Evolutionary conservation across 2,888 invertebrate genomes (phyloP), one percentile per base, ranked within the genome.

Genomic region (Autographa gamma): DNA sequence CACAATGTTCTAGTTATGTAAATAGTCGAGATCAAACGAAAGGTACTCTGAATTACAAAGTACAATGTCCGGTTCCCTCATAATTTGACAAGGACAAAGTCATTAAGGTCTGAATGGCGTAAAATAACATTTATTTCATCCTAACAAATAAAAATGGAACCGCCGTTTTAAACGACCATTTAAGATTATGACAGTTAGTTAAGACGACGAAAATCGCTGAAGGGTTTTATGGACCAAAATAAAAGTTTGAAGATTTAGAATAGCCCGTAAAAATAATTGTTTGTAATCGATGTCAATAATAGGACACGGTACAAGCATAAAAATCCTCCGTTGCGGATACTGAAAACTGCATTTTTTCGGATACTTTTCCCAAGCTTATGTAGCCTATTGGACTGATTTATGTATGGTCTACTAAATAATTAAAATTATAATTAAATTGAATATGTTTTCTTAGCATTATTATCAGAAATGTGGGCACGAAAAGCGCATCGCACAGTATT

Each of bases 11-110:
- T 16, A 67, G 63, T 63, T 73, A 77, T 59, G 67, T 11, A 25
- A 62, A 73, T 48, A 76, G 61, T 59, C 59, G 19, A 54, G 52
- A 25, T 54, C 34, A 8, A 67, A 66, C 66, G 13, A 67, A 73
- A 67, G 34, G 59, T 41, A 64, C 13, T 54, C 48, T 58, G 60
- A 34, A 79, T 78, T 76, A 67, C 25, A 67, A 63, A 79, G 19
- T 60, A 79, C 34, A 14, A 62, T 6, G 69, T 63, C 79, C 67
- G 48, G 54, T 34, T 54, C 56, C 18, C n/a, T 62, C 25, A 16
- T 62, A 69, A 60, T 60, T 61, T 69, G 63, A 69, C 59, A 65
- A 6, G 56, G 62, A 60, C 56, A 38, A 60, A 68, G 58, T 67
- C 60, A 60, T 77, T 71, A 75, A 18, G 38, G 43, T 43, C 43